These are phyloP conservation scores for Teleiodes luculella DNA, from an alignment of 2,888 invertebrate genomes.

Conservation along the genomic window DNA sequence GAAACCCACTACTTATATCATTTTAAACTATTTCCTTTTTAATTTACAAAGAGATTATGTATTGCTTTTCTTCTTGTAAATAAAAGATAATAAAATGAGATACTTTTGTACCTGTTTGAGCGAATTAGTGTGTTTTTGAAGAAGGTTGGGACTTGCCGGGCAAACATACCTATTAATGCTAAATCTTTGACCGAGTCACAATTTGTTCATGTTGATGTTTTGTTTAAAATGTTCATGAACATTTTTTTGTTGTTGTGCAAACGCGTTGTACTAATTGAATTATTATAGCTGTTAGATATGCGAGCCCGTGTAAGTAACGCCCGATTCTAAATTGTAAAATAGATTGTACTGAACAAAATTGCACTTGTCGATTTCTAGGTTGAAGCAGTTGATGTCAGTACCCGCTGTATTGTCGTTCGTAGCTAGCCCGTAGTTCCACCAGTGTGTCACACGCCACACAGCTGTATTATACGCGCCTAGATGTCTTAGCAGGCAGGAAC, in stretches of 20 bases:
- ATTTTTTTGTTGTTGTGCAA: background rate
- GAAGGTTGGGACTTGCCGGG: background rate
- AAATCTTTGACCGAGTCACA: too few species aligned
- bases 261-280: background rate
- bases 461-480: background rate
- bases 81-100: constrained; percentile 48
- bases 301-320: background rate
- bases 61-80: constrained; percentile 57
- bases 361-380: background rate
- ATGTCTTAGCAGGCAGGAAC: background rate
- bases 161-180: too few species aligned
- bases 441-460: background rate
- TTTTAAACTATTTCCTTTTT: constrained; percentile 32
- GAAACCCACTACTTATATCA: constrained; percentile 34
- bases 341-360: constrained; percentile 35
- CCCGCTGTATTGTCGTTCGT: constrained; percentile 1
- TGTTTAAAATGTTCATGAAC: too few species aligned
- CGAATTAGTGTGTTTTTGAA: constrained; percentile 44
- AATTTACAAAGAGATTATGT: constrained; percentile 32
- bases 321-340: constrained; percentile 28
- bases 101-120: constrained; percentile 73
- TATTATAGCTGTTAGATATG: background rate
- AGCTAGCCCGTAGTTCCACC: background rate
- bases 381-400: background rate
- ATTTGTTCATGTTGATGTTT: too few species aligned